These are phyloP conservation scores for Accipiter virgatus DNA, from an alignment of 2,113 vertebrate species.

Conservation along the genomic window DNA sequence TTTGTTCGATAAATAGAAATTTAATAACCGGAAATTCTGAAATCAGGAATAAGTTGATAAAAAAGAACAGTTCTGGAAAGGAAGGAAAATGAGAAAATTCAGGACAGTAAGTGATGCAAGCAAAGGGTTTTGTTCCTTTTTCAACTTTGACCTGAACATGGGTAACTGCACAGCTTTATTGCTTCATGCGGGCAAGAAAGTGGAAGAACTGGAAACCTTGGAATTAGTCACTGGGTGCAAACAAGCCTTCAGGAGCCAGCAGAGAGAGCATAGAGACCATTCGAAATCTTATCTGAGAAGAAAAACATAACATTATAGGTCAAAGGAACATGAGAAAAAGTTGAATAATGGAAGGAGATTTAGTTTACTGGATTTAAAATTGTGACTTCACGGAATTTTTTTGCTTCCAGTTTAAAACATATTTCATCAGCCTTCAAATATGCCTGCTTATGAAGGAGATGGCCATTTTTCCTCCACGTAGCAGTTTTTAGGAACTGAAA, in stretches of 20 bases:
- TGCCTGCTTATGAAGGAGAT: accelerated
- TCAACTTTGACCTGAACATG: not conserved
- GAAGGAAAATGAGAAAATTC: not conserved
- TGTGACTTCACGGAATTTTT: not conserved
- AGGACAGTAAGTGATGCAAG: not conserved
- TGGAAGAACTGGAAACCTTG: not conserved
- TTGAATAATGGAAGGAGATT: not conserved
- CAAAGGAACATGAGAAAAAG: not conserved
- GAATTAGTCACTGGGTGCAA: not conserved
- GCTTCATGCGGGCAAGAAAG: not conserved
- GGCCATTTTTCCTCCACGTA: not conserved
- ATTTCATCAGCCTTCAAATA: not conserved
- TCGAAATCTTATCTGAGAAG: not conserved
- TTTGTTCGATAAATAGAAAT: not conserved
- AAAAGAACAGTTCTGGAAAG: not conserved
- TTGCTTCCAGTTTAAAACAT: not conserved
- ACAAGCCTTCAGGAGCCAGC: not conserved
- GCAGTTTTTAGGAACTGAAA: not conserved
- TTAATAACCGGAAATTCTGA: not conserved
- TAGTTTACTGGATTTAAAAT: not conserved
- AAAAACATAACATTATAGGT: not conserved
- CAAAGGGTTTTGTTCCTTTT: not conserved
- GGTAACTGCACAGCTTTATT: not conserved
- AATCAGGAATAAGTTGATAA: not conserved
- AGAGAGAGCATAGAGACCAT: not conserved